A percentile compares a stretch with the other conserved stretches of the same genome.
phyloP scores from a whole-genome alignment of 2,797 vertebrate genomes.

The Clamator glandarius region DNA sequence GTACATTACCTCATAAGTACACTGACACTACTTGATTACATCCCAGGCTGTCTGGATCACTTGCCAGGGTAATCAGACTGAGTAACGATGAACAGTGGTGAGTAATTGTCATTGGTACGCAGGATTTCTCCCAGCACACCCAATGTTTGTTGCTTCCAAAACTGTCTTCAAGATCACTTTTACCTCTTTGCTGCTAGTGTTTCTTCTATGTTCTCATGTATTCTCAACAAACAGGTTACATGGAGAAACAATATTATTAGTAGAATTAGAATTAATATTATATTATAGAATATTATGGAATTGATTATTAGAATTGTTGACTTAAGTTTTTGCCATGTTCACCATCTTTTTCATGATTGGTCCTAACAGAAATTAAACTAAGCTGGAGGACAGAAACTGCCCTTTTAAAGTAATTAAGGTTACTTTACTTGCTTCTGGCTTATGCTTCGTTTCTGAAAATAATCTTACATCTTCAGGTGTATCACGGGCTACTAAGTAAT shows the following conservation, averaged over 20 bases:
- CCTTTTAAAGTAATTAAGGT: neutral
- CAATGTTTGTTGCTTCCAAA: accelerated
- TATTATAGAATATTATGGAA: neutral
- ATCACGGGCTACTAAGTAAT: neutral
- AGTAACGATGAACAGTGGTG: accelerated
- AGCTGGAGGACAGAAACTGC: neutral
- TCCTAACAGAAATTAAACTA: neutral
- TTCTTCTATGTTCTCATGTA: neutral
- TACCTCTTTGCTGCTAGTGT: neutral
- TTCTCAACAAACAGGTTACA: neutral
- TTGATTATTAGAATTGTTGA: neutral
- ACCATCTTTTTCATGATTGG: neutral
- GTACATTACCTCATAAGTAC: neutral
- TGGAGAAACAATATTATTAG: neutral
- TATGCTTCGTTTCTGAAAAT: neutral
- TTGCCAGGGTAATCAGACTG: accelerated
- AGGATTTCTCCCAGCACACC: accelerated
- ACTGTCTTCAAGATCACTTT: neutral
- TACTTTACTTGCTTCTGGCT: neutral
- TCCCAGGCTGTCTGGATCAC: accelerated
- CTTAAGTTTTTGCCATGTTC: neutral
- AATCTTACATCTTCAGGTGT: neutral
- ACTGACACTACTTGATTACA: neutral
- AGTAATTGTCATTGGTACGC: accelerated
- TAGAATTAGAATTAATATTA: neutral